Conservation (phyloP, 2,797 vertebrate genomes). For the Coilia nasus region DNA sequence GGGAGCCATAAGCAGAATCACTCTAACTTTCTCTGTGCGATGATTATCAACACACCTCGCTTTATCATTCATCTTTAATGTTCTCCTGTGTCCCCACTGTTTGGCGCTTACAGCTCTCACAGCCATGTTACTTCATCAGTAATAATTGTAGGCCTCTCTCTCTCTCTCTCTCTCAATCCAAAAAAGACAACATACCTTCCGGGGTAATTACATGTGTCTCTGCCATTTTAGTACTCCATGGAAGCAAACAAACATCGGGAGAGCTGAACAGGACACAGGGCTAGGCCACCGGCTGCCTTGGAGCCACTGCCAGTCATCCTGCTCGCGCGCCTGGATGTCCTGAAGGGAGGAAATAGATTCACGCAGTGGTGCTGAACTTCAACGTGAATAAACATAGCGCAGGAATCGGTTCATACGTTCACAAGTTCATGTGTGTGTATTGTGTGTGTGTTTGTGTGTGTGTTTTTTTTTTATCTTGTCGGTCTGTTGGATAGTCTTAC, state of each 20-base stretch:
- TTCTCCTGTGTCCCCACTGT: slow-evolving; percentile 41
- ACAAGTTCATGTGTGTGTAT: background rate
- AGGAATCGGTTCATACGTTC: background rate
- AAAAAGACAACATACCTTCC: slow-evolving; percentile 48
- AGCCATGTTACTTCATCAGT: slow-evolving; percentile 52
- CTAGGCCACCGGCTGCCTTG: slow-evolving; percentile 64
- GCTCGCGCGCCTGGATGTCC: slow-evolving; percentile 36
- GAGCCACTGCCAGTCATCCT: slow-evolving; percentile 69
- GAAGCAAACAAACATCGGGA: slow-evolving; percentile 41
- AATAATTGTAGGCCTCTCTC: slow-evolving; percentile 45
- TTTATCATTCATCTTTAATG: slow-evolving; percentile 59
- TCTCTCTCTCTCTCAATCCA: slow-evolving; percentile 30
- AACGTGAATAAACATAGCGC: background rate
- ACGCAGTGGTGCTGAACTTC: background rate
- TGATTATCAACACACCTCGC: slow-evolving; percentile 66
- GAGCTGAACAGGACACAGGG: slow-evolving; percentile 58
- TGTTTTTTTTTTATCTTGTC: no score
- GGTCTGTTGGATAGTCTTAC: background rate
- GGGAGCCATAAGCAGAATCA: slow-evolving; percentile 62
- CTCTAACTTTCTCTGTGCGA: slow-evolving; percentile 48
- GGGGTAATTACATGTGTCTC: slow-evolving; percentile 47
- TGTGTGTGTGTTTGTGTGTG: no score
- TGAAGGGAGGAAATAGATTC: background rate
- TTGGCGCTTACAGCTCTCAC: slow-evolving; percentile 47
- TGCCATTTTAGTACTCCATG: slow-evolving; percentile 29